Evolutionary conservation across 2,888 invertebrate species (phyloP).

Genomic region (Sarcophaga caerulescens): DNA sequence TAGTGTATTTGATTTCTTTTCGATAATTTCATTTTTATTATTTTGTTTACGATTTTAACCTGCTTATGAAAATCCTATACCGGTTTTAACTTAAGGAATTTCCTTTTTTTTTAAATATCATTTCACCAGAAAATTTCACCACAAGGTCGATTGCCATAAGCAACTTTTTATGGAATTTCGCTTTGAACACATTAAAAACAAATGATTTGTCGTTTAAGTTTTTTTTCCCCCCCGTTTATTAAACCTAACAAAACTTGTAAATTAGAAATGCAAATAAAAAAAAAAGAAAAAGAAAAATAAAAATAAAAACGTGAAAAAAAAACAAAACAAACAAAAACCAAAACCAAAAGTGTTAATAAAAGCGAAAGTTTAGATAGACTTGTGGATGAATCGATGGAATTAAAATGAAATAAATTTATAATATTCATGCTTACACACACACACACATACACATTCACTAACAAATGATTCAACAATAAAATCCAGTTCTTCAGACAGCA

Average conservation of each 20-base stretch:
- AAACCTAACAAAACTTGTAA: not conserved
- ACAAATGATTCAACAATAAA: conserved; percentile 5
- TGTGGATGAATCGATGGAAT: not conserved
- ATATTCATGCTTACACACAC: not conserved
- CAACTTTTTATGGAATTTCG: conserved; percentile 15
- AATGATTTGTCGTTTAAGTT: not conserved
- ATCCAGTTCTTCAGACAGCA: conserved; percentile 34
- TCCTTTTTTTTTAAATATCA: not conserved
- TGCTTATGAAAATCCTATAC: not conserved
- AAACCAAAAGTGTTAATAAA: conserved; percentile 47
- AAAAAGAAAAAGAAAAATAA: not conserved
- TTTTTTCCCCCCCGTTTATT: not conserved
- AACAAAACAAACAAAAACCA: not conserved
- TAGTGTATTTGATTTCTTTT: no score
- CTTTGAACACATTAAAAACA: conserved; percentile 1
- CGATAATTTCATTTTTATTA: no score
- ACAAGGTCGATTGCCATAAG: conserved; percentile 13
- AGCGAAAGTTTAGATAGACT: conserved; percentile 56
- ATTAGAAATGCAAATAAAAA: conserved; percentile 50
- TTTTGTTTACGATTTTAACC: not conserved
- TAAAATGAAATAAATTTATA: not conserved
- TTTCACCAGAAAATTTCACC: conserved; percentile 25
- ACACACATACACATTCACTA: not conserved
- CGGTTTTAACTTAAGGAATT: not conserved
- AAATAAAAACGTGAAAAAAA: not conserved